Evolutionary conservation across 2,797 vertebrate species (phyloP), one percentile per base, ranked within the genome.

Genomic region (Aplochiton taeniatus): DNA sequence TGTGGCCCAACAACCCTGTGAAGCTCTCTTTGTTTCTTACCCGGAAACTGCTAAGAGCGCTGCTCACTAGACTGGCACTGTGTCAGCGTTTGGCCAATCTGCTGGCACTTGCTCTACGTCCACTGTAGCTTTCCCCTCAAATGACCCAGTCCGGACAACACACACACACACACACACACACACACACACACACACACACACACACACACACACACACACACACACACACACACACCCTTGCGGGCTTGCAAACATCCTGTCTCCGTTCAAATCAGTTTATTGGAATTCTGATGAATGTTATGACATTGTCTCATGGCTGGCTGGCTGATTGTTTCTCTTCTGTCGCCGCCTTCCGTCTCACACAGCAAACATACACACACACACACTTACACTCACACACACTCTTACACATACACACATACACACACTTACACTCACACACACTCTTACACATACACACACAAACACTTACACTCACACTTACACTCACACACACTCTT

Each of bases 281-380:
- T 74, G 69, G 63, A 57, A 62, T 62, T 70, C 63, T 72, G 70
- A 14, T 48, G 43, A 63, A 48, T 56, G 71, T 65, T 67, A 45
- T 50, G 13, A 16, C 14, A n/a, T 31, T 31, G 31, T 31, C 3
- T n/a, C 3, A 31, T 31, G 31, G 31, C 31, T 31, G 2, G 31
- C 31, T 31, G 31, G 31, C 31, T 31, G 3, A 6, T 31, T 6
- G 31, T 31, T 6, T 31, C 31, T 31, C 3, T 31, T 31, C 31
- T 6, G 3, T 31, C 31, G n/a, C n/a, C n/a, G n/a, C n/a, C n/a
- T n/a, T n/a, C n/a, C n/a, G n/a, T n/a, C n/a, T n/a, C n/a, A n/a
- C 6, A 31, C 31, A 2, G 6, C 31, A 31, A 3, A 31, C 31
- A 31, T 3, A 31, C 31, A 31, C 31, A 31, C 31, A 3, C 31